Evolutionary conservation across 1,140 invertebrate genomes (phyloP), one percentile per base, ranked within the genome.

Genomic region (Pollicipes pollicipes): DNA sequence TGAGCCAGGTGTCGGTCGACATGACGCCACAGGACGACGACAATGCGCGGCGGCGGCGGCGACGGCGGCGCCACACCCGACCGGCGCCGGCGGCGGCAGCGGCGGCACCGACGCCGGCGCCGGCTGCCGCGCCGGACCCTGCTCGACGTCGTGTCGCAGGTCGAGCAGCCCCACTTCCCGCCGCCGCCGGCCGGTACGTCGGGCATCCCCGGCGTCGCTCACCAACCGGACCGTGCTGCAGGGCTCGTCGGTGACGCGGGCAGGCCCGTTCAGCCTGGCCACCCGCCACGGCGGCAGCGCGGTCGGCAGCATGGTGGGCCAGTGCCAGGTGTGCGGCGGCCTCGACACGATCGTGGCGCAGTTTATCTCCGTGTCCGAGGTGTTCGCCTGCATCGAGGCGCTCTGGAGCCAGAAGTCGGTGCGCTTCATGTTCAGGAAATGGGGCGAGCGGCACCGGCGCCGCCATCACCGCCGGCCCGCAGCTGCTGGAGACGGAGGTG

Each of bases 291-390:
- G 64, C 64, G n/a, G 64, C 3, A n/a, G 64, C 8, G 64, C 64
- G 24, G 64, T 66, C 27, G 64, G 64, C 64, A 66, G 27, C 27
- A 66, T 66, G 64, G 28, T 66, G 8, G 64, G 64, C 27, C 64
- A 66, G 64, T 66, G 64, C 28, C 64, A 66, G 64, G 28, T 66
- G 10, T 66, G 64, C 64, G 64, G 27, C 8, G 64, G 64, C n/a
- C 64, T 66, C 24, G 64, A 66, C 17, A 66, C 64, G 28, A 66
- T 66, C 64, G 64, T 66, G 64, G 64, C 64, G 64, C 64, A 29
- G 64, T 66, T 66, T n/a, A 28, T 28, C 17, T 66, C 64, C 27
- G 64, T 28, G n/a, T 27, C 28, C 24, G 64, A 66, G 64, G 64
- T 66, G 64, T 66, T 66, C 27, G 64, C n/a, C 10, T 66, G 64